phyloP scores from a whole-genome alignment of 2,797 vertebrate genomes.

The Sebastes matsubarae region DNA sequence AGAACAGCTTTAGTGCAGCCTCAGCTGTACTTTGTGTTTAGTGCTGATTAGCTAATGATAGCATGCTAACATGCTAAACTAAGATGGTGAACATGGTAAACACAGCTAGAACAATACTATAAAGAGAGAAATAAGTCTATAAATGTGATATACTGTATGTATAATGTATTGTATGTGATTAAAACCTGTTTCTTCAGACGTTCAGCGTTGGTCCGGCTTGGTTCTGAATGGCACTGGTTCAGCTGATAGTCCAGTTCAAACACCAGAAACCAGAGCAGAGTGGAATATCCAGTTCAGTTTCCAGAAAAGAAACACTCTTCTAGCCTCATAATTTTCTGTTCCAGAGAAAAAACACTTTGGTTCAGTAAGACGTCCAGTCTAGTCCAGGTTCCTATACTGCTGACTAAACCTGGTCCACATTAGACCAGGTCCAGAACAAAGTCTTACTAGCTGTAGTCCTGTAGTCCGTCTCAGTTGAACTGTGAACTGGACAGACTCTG shows the following conservation, averaged over 20 bases:
- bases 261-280: neutral
- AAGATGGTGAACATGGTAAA: neutral
- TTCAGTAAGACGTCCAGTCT: neutral
- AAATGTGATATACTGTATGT: neutral
- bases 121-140: neutral
- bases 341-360: neutral
- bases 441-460: neutral
- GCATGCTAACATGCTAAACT: neutral
- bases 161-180: neutral
- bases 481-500: constrained; percentile 13
- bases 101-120: neutral
- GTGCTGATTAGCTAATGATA: neutral
- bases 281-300: constrained; percentile 10
- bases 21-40: neutral
- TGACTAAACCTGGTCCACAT: neutral
- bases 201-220: neutral
- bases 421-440: constrained; percentile 2
- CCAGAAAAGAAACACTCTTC: neutral
- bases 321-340: neutral
- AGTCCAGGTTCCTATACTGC: neutral
- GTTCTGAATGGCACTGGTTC: neutral
- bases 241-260: constrained; percentile 11
- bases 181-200: constrained; percentile 35
- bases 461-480: neutral
- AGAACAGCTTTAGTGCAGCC: neutral